A percentile compares a stretch with the other conserved stretches of the same genome.
These are phyloP conservation scores for Drosophila ficusphila DNA, from an alignment of 1,140 invertebrate species.

Conservation along the genomic window DNA sequence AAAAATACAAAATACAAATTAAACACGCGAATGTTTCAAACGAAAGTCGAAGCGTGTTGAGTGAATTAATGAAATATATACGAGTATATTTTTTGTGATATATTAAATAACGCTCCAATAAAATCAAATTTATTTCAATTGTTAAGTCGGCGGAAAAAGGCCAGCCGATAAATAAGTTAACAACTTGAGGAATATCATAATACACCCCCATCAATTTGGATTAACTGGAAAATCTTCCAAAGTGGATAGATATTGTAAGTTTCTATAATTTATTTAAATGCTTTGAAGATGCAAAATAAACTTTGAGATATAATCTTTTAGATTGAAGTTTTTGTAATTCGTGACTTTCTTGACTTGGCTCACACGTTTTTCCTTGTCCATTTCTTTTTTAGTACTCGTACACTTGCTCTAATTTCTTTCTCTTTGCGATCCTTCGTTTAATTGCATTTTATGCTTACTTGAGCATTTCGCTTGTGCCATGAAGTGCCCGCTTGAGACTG, in stretches of 20 bases:
- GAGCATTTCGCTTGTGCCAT: slow-evolving; percentile 24
- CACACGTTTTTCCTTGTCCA: background rate
- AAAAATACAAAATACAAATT: slow-evolving; percentile 34
- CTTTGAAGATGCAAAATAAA: too few species aligned
- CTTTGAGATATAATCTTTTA: too few species aligned
- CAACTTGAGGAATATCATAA: slow-evolving; percentile 9
- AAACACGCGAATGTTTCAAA: slow-evolving; percentile 69
- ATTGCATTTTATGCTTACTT: slow-evolving; percentile 47
- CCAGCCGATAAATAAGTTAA: slow-evolving; percentile 22
- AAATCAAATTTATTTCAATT: slow-evolving; percentile 37
- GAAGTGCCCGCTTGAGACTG: slow-evolving; percentile 55
- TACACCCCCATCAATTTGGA: slow-evolving; percentile 12
- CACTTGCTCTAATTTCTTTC: slow-evolving; percentile 55
- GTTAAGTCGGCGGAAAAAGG: slow-evolving; percentile 3
- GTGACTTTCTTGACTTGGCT: background rate
- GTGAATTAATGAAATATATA: slow-evolving; percentile 51
- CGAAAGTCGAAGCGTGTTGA: slow-evolving; percentile 52
- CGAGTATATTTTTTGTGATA: slow-evolving; percentile 29
- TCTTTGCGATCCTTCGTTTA: slow-evolving; percentile 22
- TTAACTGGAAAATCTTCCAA: slow-evolving; percentile 16
- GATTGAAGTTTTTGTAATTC: background rate
- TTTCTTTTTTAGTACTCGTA: slow-evolving; percentile 14
- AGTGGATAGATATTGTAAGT: slow-evolving; percentile 23
- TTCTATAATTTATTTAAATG: background rate
- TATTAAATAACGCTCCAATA: slow-evolving; percentile 45